These are phyloP conservation scores for Myopa testacea DNA, from an alignment of 2,888 invertebrate species.

Conservation along the genomic window DNA sequence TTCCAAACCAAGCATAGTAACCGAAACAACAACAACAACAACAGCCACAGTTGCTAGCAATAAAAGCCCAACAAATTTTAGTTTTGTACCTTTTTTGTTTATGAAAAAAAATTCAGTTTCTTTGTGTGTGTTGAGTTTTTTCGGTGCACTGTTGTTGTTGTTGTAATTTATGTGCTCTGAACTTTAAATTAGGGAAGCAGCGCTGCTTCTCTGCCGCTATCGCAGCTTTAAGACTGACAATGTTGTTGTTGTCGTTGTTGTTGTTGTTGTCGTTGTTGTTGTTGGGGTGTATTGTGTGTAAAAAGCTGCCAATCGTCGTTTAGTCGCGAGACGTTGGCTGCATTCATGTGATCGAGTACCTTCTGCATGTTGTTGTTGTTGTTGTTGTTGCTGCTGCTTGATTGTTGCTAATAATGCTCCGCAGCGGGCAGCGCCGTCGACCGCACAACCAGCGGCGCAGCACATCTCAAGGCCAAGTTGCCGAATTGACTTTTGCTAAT, in stretches of 20 bases:
- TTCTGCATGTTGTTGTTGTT: background rate
- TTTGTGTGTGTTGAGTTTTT: slow-evolving; percentile 7
- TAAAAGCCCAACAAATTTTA: background rate
- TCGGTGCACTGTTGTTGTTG: background rate
- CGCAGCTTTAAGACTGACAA: background rate
- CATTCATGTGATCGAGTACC: background rate
- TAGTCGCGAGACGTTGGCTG: background rate
- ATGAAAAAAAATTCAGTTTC: slow-evolving; percentile 7
- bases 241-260: background rate
- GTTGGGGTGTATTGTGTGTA: background rate
- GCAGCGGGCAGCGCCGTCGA: background rate
- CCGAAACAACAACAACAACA: background rate
- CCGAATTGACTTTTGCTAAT: slow-evolving; percentile 37
- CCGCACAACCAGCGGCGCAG: background rate
- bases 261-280: slow-evolving; percentile 12
- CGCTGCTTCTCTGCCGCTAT: background rate
- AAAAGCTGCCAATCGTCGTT: slow-evolving; percentile 17
- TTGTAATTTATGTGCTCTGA: slow-evolving; percentile 27
- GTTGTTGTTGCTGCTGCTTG: slow-evolving; percentile 13
- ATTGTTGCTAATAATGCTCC: background rate
- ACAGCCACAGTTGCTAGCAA: slow-evolving; percentile 3
- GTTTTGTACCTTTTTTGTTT: slow-evolving; percentile 4
- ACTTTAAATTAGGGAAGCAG: slow-evolving; percentile 24
- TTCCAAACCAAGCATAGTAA: slow-evolving; percentile 15
- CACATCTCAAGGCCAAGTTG: slow-evolving; percentile 38